Evolutionary conservation across 2,888 invertebrate genomes (phyloP), one percentile per base, ranked within the genome.

Genomic region (Aspidapion aeneum): DNA sequence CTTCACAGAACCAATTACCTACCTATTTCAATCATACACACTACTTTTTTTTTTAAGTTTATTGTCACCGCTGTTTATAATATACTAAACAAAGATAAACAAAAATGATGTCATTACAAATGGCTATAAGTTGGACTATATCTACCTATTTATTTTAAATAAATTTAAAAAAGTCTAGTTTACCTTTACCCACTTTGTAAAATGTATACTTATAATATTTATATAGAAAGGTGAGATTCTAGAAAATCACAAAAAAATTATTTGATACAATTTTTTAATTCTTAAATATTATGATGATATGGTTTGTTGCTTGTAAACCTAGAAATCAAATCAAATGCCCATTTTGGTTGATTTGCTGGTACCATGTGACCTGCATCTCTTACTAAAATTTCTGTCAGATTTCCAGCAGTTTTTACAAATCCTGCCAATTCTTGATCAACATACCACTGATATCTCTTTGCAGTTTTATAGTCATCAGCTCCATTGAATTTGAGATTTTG

Each of bases 341-440:
- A 90, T 71, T 87, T 85, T 0, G 92, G 91, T 75, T 92, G 90
- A 79, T 93, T 91, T 20, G 84, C 82, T 0, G 92, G 91, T 9
- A 90, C 90, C 89, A 93, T 90, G 72, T 93, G 93, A 0, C 93
- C 93, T 12, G 92, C 90, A 78, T 90, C 85, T 63, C 91, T 82
- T 0, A 93, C 87, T 79, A 92, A 76, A 1, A 91, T 84, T 76
- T 91, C 62, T n/a, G 58, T 58, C 35, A 62, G 48, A 55, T 62
- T 62, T 17, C 62, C 62, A 1, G 58, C 62, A 1, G 17, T 21
- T 55, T 62, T 62, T 1, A 62, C 62, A 49, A 58, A 62, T 3
- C 62, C 62, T n/a, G 62, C 62, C 1, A 55, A 19, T 48, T 62
- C 55, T 9, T 54, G n/a, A 56, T 55, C 55, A 20, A 63, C 63